Evolutionary conservation across 2,888 invertebrate genomes (phyloP).

Genomic region (Xylocampa areola): DNA sequence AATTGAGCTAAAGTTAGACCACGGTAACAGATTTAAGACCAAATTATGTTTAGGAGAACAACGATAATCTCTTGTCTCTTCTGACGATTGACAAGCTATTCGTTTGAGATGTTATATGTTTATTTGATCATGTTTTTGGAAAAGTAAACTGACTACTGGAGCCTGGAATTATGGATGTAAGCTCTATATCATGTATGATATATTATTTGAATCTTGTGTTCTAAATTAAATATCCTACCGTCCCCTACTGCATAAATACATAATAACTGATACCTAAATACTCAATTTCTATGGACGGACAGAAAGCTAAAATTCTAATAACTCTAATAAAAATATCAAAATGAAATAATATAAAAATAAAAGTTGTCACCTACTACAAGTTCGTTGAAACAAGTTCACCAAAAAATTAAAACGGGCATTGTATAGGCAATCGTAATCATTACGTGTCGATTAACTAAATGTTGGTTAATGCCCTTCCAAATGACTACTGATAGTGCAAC

Average conservation of each 20-base stretch:
- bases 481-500: slow-evolving; percentile 54
- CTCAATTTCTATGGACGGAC: too few relatives aligned
- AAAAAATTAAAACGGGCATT: slow-evolving; percentile 33
- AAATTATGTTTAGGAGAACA: slow-evolving; percentile 51
- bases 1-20: slow-evolving; percentile 69
- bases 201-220: too few relatives aligned
- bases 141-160: neutral
- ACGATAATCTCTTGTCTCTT: slow-evolving; percentile 47
- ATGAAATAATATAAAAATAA: too few relatives aligned
- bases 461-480: slow-evolving; percentile 63
- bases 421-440: slow-evolving; percentile 53
- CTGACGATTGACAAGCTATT: slow-evolving; percentile 42
- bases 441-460: slow-evolving; percentile 59
- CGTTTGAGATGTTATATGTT: slow-evolving; percentile 24
- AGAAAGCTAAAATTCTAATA: too few relatives aligned
- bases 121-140: slow-evolving; percentile 18
- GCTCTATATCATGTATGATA: too few relatives aligned
- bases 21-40: slow-evolving; percentile 58
- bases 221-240: too few relatives aligned
- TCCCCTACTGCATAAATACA: too few relatives aligned
- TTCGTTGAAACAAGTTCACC: slow-evolving; percentile 17
- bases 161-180: too few relatives aligned
- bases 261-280: too few relatives aligned
- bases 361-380: slow-evolving; percentile 6
- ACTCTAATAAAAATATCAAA: too few relatives aligned